Conservation (phyloP, 1,140 invertebrate genomes). For the Lucilia sericata region DNA sequence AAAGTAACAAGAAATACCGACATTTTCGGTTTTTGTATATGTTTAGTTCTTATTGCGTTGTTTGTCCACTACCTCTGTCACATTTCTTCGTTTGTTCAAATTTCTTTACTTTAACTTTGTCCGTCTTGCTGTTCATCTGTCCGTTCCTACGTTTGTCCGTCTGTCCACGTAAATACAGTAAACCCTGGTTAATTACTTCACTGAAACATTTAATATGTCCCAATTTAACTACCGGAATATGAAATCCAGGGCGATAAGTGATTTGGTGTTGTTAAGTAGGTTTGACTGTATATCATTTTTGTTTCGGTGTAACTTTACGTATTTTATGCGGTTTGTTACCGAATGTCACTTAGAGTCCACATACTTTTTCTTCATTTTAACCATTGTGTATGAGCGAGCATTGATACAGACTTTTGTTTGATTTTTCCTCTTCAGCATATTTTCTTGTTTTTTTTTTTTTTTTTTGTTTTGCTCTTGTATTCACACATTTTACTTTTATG, state of each 20-base stretch:
- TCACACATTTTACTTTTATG: slow-evolving; percentile 1
- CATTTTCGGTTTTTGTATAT: slow-evolving; percentile 21
- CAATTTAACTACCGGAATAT: no score
- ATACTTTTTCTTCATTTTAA: background rate
- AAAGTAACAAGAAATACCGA: slow-evolving; percentile 16
- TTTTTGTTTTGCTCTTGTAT: background rate
- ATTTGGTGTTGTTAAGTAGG: background rate
- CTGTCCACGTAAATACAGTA: no score
- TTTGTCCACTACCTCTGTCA: background rate
- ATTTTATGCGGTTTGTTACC: background rate
- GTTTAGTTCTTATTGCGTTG: slow-evolving; percentile 11
- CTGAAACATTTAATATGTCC: no score
- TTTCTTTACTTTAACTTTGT: slow-evolving; percentile 2
- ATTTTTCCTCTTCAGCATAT: no score
- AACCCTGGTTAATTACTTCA: no score
- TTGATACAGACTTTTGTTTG: slow-evolving; percentile 5
- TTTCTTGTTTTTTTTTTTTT: background rate
- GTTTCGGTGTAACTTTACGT: background rate
- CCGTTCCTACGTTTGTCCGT: background rate
- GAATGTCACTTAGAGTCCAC: slow-evolving; percentile 24
- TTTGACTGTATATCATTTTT: background rate
- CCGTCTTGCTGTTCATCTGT: background rate
- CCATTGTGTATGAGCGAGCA: background rate
- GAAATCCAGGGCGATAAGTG: no score
- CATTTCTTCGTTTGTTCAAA: slow-evolving; percentile 23